These are phyloP conservation scores for Trichosurus vulpecula DNA, from an alignment of 2,797 vertebrate genomes.

Conservation along the genomic window DNA sequence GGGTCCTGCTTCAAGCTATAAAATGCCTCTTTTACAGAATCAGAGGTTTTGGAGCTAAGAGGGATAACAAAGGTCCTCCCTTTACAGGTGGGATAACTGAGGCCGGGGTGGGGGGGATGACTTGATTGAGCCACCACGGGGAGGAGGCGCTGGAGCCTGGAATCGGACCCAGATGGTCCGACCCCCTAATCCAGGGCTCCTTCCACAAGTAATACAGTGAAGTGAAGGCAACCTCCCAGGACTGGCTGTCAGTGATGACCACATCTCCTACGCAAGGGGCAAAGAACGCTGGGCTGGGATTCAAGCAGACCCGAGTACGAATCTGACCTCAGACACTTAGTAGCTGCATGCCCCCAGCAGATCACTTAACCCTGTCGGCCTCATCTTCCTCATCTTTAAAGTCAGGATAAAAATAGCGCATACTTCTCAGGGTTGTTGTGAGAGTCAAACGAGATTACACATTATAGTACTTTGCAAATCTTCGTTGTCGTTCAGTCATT, in stretches of 20 bases:
- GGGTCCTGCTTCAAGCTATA: no score
- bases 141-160: not conserved
- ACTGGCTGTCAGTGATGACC: not conserved
- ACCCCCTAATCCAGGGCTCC: not conserved
- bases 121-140: no score
- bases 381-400: not conserved
- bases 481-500: no score
- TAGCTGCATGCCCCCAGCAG: not conserved
- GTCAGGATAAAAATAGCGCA: no score
- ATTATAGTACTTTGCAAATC: no score
- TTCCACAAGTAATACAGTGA: not conserved
- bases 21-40: not conserved
- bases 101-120: not conserved
- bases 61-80: not conserved
- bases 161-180: not conserved
- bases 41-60: not conserved
- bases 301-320: not conserved
- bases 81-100: not conserved
- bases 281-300: not conserved
- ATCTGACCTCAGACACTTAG: not conserved
- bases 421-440: no score
- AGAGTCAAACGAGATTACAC: no score
- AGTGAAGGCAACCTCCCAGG: not conserved
- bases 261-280: no score
- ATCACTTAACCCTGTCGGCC: not conserved